Evolutionary conservation across 1,140 invertebrate species (phyloP), one percentile per base, ranked within the genome.

Genomic region (Zaprionus tsacasi): DNA sequence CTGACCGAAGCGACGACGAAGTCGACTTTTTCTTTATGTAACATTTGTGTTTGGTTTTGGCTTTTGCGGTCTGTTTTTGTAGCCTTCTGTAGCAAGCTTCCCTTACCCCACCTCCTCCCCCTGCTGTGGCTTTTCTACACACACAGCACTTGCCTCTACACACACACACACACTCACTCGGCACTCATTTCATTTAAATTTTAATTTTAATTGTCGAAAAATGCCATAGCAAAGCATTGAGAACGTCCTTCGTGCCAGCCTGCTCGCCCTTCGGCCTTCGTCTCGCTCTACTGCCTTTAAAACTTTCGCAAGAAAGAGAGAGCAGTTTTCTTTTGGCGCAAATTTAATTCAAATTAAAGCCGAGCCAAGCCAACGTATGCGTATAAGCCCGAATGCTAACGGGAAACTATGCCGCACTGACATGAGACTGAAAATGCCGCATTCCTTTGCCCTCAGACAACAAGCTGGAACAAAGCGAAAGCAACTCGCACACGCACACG

Each of bases 171-270:
- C 35, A 17, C 54, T 48, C 45, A 45, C 43, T 15, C 40, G 45
- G 56, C 59, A 69, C 58, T 75, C 85, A 81, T 87, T 88, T 78
- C 73, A 87, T 71, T 87, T 61, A 80, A 88, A 87, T 88, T 87
- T 87, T 83, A 87, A 87, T 87, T 87, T 87, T 87, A 87, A 87
- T 87, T 87, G 83, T 88, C 80, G 85, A 88, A 88, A 88, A 88
- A 88, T 89, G 78, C 70, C 71, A 83, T 81, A 72, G 67, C 70
- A 36, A 58, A 59, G 64, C 83, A 88, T 87, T 61, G 72, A 83
- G 79, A 79, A 68, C 65, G 79, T 79, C 56, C 55, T 45, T 54
- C 48, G 59, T 45, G 40, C 56, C 25, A 21, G 21, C 21, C 21
- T 21, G 21, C 21, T 25, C 12, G n/a, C 15, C 54, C n/a, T 17